These are phyloP conservation scores for Smithornis capensis DNA, from an alignment of 2,113 vertebrate species.

Conservation along the genomic window DNA sequence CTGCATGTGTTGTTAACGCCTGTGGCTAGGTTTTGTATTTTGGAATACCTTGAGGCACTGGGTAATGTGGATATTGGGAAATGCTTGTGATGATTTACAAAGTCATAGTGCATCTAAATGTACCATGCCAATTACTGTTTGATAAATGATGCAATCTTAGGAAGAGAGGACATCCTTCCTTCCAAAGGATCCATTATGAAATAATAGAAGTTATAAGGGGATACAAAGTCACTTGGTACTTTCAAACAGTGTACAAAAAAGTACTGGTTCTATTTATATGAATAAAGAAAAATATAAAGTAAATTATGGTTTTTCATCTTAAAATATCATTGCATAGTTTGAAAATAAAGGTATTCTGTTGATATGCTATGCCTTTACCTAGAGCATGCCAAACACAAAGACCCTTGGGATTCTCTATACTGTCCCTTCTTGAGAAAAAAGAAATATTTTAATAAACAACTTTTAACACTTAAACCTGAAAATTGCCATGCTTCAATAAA, in stretches of 20 bases:
- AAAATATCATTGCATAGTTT: neutral
- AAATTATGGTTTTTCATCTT: neutral
- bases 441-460: neutral
- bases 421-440: neutral
- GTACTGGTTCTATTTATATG: neutral
- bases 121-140: neutral
- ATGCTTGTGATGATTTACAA: neutral
- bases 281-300: neutral
- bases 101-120: neutral
- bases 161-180: neutral
- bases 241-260: neutral
- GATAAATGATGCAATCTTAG: neutral
- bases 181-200: neutral
- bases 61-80: neutral
- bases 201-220: neutral
- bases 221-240: neutral
- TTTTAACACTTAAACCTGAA: neutral
- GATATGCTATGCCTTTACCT: neutral
- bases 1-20: conserved; percentile 24
- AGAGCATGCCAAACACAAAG: neutral
- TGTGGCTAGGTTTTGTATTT: conserved; percentile 13
- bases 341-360: neutral
- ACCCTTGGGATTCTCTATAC: neutral
- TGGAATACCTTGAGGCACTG: neutral
- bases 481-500: neutral